These are phyloP conservation scores for Pseudomyrmex gracilis DNA, from an alignment of 1,140 invertebrate species.

Conservation along the genomic window DNA sequence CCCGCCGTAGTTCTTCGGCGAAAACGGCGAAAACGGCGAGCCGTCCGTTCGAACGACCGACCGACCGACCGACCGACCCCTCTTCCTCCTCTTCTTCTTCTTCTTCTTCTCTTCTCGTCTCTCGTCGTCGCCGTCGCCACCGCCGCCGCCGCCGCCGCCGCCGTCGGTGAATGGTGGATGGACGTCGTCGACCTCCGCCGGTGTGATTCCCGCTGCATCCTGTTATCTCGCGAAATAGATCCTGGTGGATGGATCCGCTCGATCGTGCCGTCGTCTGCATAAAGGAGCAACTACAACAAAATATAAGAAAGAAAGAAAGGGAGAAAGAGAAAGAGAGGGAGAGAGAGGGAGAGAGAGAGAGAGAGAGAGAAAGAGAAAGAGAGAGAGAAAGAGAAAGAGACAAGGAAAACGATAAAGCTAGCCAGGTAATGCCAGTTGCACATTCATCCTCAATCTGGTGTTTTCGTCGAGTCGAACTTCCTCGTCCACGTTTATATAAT, in stretches of 20 bases:
- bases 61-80: conserved; percentile 55
- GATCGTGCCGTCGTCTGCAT: not conserved
- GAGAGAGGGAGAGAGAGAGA: too few species aligned
- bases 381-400: not conserved
- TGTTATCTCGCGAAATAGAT: conserved; percentile 28
- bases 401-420: not conserved
- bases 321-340: not conserved
- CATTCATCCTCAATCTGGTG: not conserved
- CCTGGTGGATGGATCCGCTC: not conserved
- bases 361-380: not conserved
- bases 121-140: conserved; percentile 25
- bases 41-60: conserved; percentile 18
- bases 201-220: not conserved
- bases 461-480: not conserved
- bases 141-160: conserved; percentile 34
- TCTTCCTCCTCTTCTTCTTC: conserved; percentile 60
- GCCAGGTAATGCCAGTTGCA: conserved; percentile 48
- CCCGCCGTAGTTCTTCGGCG: conserved; percentile 54
- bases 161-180: conserved; percentile 15
- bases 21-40: conserved; percentile 66
- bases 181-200: conserved; percentile 18
- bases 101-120: conserved; percentile 57
- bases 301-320: not conserved
- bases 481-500: conserved; percentile 3
- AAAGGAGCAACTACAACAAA: too few species aligned